Evolutionary conservation across 2,113 vertebrate genomes (phyloP).

Genomic region (Phalacrocorax carbo): DNA sequence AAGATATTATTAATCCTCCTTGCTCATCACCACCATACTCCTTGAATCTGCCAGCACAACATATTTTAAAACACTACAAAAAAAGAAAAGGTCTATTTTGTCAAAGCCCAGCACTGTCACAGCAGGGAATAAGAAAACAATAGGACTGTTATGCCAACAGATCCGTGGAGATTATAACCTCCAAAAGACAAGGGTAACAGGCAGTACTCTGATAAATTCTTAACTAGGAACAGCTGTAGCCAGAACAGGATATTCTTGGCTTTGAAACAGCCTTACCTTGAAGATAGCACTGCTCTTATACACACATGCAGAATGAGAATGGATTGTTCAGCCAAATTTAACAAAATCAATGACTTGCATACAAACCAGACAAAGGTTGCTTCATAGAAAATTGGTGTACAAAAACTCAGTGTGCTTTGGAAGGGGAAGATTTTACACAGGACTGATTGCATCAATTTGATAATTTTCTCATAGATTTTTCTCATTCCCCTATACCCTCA

Average conservation of each 20-base stretch:
- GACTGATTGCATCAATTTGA: not conserved
- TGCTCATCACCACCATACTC: not conserved
- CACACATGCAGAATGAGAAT: not conserved
- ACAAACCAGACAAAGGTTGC: not conserved
- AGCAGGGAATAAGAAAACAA: not conserved
- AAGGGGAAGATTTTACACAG: not conserved
- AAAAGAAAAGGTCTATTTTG: not conserved
- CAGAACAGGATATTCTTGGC: not conserved
- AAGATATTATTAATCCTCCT: not conserved
- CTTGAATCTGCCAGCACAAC: not conserved
- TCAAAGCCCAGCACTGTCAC: not conserved
- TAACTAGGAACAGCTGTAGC: not conserved
- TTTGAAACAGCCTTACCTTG: not conserved
- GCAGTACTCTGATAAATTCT: not conserved
- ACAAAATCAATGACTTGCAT: not conserved
- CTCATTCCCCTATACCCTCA: not conserved
- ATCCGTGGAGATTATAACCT: not conserved
- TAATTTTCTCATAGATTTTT: not conserved
- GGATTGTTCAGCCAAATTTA: not conserved
- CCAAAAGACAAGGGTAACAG: not conserved
- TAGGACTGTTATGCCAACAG: not conserved
- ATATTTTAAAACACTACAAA: not conserved
- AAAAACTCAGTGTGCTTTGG: not conserved
- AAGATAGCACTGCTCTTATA: not conserved
- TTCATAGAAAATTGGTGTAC: fast-evolving